Evolutionary conservation across 2,113 vertebrate species (phyloP), one percentile per base, ranked within the genome.

Genomic region (Trachemys scripta): DNA sequence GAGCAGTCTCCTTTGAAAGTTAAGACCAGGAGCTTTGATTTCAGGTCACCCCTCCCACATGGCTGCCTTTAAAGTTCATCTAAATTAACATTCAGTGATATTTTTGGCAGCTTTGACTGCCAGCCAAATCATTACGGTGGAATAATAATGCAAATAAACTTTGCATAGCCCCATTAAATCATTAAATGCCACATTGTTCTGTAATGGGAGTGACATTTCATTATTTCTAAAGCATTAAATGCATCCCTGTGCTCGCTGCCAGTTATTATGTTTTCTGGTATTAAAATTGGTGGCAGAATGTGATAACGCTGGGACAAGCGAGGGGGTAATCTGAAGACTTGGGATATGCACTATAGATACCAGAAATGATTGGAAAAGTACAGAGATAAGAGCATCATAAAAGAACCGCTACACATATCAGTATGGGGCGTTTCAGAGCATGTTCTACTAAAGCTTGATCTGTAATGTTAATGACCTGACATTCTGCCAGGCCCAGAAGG

Each of bases 201-300:
- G 80, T 98, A 98, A 97, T 97, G 94, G 90, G 96, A 92, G 59
- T 98, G 98, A 98, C 98, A 98, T 98, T 98, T 98, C 86, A 88
- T 97, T 98, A 96, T 97, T 97, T 96, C 93, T 96, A 88, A 97
- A 97, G 80, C 31, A 97, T 97, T 90, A 93, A 94, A 96, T 80
- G 81, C 0, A 1, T 87, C 84, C 81, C 88, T 93, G 50, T 94
- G 93, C 84, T 97, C 94, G 59, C 78, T 96, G 92, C 51, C 89
- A 96, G 92, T 81, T 88, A 38, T 65, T 78, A 82, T 51, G 56
- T 59, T 96, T 92, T 54, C 91, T 92, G 92, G 86, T 93, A 83
- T 97, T 97, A 95, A 90, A 95, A 84, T 81, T 90, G 82, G 93
- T 95, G 93, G 84, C 59, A 96, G 89, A 95, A 31, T 91, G 75